Base-by-base conservation (phyloP, 2,797 vertebrate species). In the Catamblyrhynchus diadema region DNA sequence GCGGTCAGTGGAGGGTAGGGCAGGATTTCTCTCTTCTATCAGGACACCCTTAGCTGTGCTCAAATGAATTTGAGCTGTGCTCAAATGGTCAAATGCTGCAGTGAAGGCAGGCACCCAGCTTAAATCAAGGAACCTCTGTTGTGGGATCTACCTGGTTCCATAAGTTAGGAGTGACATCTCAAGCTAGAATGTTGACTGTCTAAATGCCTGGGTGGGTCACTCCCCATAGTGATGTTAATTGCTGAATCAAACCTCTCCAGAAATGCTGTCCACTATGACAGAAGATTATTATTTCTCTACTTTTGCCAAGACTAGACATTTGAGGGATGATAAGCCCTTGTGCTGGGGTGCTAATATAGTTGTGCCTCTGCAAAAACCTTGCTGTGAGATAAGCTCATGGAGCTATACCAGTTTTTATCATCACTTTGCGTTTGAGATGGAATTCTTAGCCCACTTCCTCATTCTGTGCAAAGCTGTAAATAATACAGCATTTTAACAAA, bases 401-500 rank as follows among this genome's bases (percentile, higher is more conserved):
- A 64, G 7, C 3, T 69, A 23, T n/a, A 54, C 6, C 24, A 48
- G 4, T 25, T 93, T 92, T 84, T 81, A 75, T 81, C 24, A 90
- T 65, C 16, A 18, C 12, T 86, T 90, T 84, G 24, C 19, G 73
- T 93, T 70, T 24, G 28, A 79, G 60, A 75, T 60, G 20, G 48
- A 94, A 77, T 86, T 94, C 51, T 81, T 59, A 88, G n/a, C 8
- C 70, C 32, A 41, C 77, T 89, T 93, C n/a, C 47, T 75, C 28
- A 41, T 50, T 79, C 66, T 66, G 25, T 88, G 47, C 32, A 81
- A 83, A 91, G 62, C 62, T 81, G 73, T 72, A 91, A 81, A 71
- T 91, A 96, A 90, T 75, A 59, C 12, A 80, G 14, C 45, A 44
- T 89, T 95, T 96, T 93, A 94, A 92, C 80, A 81, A 93, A 93